A percentile compares a stretch with the other conserved stretches of the same genome.
Conservation (phyloP, 1,140 invertebrate genomes). For the Metaphire vulgaris region DNA sequence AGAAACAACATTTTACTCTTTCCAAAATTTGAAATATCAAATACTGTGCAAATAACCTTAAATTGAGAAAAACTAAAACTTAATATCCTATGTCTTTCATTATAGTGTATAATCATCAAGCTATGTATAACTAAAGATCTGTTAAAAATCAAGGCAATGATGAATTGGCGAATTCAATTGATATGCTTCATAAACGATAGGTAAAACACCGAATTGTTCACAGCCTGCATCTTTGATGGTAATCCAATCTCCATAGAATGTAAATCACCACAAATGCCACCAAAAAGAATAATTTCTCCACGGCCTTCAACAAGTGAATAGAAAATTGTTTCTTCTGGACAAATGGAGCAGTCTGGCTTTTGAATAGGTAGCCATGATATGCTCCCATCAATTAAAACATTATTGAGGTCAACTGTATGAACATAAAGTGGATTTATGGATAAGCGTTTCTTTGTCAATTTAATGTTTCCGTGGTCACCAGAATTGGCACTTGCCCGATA, state of each 20-base stretch:
- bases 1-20: no score
- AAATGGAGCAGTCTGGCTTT: constrained; percentile 34
- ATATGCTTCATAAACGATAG: neutral
- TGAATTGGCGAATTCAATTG: no score
- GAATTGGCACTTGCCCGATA: constrained; percentile 36
- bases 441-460: constrained; percentile 23
- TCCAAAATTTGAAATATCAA: no score
- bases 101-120: no score
- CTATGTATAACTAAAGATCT: no score
- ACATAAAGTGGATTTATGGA: constrained; percentile 63
- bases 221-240: neutral
- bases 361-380: constrained; percentile 69
- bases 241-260: constrained; percentile 37
- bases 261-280: constrained; percentile 62
- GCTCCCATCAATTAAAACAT: constrained; percentile 55
- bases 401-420: constrained; percentile 77
- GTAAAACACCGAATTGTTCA: constrained; percentile 15
- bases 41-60: no score
- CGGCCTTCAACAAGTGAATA: constrained; percentile 81
- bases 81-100: no score
- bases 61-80: no score
- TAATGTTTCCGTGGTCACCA: constrained; percentile 31
- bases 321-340: constrained; percentile 78
- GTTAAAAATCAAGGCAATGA: no score
- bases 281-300: constrained; percentile 88